Conservation (phyloP, 2,888 invertebrate species). For the Pinctada fucata region DNA sequence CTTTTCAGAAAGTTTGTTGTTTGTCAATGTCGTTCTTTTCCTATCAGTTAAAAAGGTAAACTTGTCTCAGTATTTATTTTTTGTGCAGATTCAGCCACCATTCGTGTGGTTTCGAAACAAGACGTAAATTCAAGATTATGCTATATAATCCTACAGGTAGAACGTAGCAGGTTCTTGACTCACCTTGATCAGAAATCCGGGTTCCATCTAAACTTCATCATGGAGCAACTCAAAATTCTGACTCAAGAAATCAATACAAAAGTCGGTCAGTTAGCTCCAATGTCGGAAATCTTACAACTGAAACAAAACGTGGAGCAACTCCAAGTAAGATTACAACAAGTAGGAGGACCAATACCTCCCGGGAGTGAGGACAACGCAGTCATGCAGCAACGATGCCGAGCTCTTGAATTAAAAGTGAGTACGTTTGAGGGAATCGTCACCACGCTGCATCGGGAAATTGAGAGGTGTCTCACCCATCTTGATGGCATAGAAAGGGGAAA, state of each 20-base stretch:
- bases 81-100: too few relatives aligned
- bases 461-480: slow-evolving; percentile 57
- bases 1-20: too few relatives aligned
- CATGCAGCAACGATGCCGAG: background rate
- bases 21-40: too few relatives aligned
- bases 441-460: slow-evolving; percentile 67
- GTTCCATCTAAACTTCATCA: slow-evolving; percentile 34
- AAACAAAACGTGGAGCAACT: background rate
- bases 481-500: slow-evolving; percentile 53
- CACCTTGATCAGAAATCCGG: slow-evolving; percentile 45
- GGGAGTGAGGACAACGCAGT: slow-evolving; percentile 22
- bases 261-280: background rate
- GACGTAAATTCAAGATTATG: too few relatives aligned
- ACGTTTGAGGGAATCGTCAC: slow-evolving; percentile 61
- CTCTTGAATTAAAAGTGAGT: slow-evolving; percentile 49
- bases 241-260: background rate
- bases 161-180: slow-evolving; percentile 32
- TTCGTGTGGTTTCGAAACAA: too few relatives aligned
- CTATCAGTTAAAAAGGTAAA: too few relatives aligned
- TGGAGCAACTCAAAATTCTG: background rate
- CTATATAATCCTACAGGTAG: slow-evolving; percentile 24
- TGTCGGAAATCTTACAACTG: background rate
- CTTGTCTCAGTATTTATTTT: too few relatives aligned
- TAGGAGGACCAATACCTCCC: background rate
- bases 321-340: background rate